Conservation (phyloP, 2,113 vertebrate species). For the Sceloporus tristichus region DNA sequence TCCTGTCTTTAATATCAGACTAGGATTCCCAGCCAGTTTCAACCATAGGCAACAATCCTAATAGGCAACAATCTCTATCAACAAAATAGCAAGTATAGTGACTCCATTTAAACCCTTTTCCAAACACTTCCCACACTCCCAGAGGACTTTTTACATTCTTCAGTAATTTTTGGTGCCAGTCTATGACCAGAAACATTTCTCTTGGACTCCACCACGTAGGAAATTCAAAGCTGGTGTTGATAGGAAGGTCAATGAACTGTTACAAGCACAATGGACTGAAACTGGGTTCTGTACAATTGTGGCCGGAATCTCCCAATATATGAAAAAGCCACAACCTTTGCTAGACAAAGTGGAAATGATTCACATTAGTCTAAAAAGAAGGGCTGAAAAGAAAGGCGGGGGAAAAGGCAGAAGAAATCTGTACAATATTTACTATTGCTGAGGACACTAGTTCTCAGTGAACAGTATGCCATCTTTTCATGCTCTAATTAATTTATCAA, state of each 20-base stretch:
- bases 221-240: slow-evolving; percentile 47
- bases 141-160: slow-evolving; percentile 41
- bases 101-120: slow-evolving; percentile 52
- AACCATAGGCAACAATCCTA: slow-evolving; percentile 56
- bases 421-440: slow-evolving; percentile 31
- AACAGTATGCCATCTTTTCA: slow-evolving; percentile 52
- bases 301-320: slow-evolving; percentile 54
- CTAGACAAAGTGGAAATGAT: slow-evolving; percentile 46
- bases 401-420: slow-evolving; percentile 6
- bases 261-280: slow-evolving; percentile 53
- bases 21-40: slow-evolving; percentile 65
- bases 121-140: slow-evolving; percentile 39
- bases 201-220: slow-evolving; percentile 59
- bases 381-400: slow-evolving; percentile 41
- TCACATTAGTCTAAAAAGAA: slow-evolving; percentile 32
- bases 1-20: slow-evolving; percentile 64
- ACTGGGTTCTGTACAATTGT: slow-evolving; percentile 53
- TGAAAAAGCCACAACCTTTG: slow-evolving; percentile 54
- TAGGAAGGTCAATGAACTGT: slow-evolving; percentile 61
- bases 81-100: slow-evolving; percentile 57
- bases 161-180: slow-evolving; percentile 60
- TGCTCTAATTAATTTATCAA: slow-evolving; percentile 64
- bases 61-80: slow-evolving; percentile 63
- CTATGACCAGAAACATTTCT: slow-evolving; percentile 55
- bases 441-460: slow-evolving; percentile 39